phyloP scores from a whole-genome alignment of 2,888 invertebrate species.

The Bugulina stolonifera region DNA sequence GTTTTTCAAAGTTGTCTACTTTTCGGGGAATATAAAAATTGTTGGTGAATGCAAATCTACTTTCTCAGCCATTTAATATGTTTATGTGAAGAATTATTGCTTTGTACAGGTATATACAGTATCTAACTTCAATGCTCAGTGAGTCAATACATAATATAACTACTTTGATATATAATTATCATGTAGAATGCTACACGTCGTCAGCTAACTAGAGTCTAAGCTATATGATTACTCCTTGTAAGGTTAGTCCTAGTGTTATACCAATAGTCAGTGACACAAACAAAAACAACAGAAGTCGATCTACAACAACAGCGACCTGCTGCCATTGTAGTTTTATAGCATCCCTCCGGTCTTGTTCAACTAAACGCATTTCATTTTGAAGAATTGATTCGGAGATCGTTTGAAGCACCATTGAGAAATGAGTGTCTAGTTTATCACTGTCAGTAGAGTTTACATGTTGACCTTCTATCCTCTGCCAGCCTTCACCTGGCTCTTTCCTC shows the following conservation, averaged over 20 bases:
- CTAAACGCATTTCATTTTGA: conserved; percentile 68
- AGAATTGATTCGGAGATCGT: conserved; percentile 72
- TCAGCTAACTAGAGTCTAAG: too few species aligned
- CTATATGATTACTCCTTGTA: conserved; percentile 36
- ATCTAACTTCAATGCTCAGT: too few species aligned
- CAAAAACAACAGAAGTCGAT: conserved; percentile 57
- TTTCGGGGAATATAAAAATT: too few species aligned
- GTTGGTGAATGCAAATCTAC: too few species aligned
- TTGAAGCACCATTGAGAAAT: conserved; percentile 64
- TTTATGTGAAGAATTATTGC: too few species aligned
- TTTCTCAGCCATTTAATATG: too few species aligned
- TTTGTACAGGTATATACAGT: too few species aligned
- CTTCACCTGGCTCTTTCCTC: background rate
- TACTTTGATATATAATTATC: too few species aligned
- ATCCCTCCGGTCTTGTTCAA: conserved; percentile 72
- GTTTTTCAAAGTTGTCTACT: too few species aligned
- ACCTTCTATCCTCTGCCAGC: background rate
- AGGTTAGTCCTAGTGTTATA: conserved; percentile 53
- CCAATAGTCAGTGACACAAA: conserved; percentile 56
- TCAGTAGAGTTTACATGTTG: background rate
- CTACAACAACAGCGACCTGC: conserved; percentile 69
- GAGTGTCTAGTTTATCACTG: conserved; percentile 57
- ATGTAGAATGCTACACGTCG: too few species aligned
- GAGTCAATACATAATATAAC: too few species aligned
- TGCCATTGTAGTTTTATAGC: conserved; percentile 76